Evolutionary conservation across 53 echinoderm and acorn worm species (phyloP).

Genomic region (Henricia sp.): DNA sequence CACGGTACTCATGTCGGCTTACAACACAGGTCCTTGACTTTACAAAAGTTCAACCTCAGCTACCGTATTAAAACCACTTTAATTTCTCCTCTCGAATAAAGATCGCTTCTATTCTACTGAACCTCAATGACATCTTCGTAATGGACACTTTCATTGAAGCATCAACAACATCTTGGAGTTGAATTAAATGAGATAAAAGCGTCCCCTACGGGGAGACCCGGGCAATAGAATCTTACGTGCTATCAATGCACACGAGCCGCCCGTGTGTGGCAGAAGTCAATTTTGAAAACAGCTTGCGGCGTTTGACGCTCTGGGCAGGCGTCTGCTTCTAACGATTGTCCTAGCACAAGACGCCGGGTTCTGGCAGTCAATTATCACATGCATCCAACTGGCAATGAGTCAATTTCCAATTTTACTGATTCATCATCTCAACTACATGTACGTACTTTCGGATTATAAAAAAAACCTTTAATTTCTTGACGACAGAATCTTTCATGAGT

Average conservation of each 20-base stretch:
- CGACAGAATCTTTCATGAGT: too few relatives aligned
- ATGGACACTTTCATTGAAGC: slow-evolving; percentile 41
- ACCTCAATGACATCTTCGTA: slow-evolving; percentile 41
- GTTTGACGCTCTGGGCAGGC: neutral
- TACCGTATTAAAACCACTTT: too few relatives aligned
- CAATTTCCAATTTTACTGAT: slow-evolving; percentile 2
- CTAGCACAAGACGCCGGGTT: too few relatives aligned
- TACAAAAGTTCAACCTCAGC: too few relatives aligned
- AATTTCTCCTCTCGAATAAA: too few relatives aligned
- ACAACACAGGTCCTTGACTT: too few relatives aligned
- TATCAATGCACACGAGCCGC: neutral
- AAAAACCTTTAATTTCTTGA: too few relatives aligned
- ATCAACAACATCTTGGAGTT: slow-evolving; percentile 22
- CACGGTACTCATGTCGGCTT: too few relatives aligned
- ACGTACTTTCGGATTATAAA: too few relatives aligned
- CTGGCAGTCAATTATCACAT: neutral
- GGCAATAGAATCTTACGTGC: neutral
- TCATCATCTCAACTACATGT: too few relatives aligned
- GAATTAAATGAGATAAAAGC: slow-evolving; percentile 42
- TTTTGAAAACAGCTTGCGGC: neutral
- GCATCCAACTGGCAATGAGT: slow-evolving; percentile 2
- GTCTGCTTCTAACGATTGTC: neutral
- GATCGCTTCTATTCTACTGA: neutral
- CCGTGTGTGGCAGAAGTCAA: neutral
- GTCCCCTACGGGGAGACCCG: slow-evolving; percentile 7